Base-by-base conservation (phyloP, 2,797 vertebrate species). In the Argyrosomus regius region DNA sequence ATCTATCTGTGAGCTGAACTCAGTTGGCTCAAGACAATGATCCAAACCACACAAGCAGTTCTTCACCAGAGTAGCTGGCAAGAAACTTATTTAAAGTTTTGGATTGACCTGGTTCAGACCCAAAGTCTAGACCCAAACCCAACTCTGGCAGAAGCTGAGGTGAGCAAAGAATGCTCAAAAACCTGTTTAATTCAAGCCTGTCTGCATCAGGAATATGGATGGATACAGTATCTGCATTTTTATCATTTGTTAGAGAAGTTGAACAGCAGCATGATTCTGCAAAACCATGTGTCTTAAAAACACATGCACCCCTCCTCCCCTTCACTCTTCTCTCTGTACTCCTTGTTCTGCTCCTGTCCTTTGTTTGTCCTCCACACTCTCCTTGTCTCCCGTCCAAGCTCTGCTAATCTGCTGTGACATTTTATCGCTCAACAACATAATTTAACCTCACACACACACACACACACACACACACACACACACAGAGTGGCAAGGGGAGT, bases 361-460 rank as follows among this genome's bases (percentile, higher is more conserved):
- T 39, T 31, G 22, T 68, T 69, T 69, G 46, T 59, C 57, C 76
- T 49, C 31, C 57, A 24, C 64, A 22, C 31, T 72, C 62, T 31
- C 53, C 48, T 54, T 43, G 45, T 48, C 70, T 62, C 65, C 53
- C 14, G 31, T 82, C 78, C 45, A 58, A 62, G 54, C 9, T 1
- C 48, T 17, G 0, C 43, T 79, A 81, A 85, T 81, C 72, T 76
- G 53, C 50, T 22, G 73, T 81, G 80, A 85, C 85, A 81, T 71
- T 85, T 87, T 66, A 66, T 67, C 12, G 50, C 70, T 68, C 60
- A 46, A 63, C 59, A 73, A 77, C 79, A 77, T 59, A 69, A 82
- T 83, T 69, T 69, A 87, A 50, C 66, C 63, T 66, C 58, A 59
- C 58, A 67, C 10, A 35, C 5, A 52, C 13, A 60, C 20, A 46